These are phyloP conservation scores for Cyrtorhinus lividipennis DNA, from an alignment of 1,140 invertebrate species.

Conservation along the genomic window DNA sequence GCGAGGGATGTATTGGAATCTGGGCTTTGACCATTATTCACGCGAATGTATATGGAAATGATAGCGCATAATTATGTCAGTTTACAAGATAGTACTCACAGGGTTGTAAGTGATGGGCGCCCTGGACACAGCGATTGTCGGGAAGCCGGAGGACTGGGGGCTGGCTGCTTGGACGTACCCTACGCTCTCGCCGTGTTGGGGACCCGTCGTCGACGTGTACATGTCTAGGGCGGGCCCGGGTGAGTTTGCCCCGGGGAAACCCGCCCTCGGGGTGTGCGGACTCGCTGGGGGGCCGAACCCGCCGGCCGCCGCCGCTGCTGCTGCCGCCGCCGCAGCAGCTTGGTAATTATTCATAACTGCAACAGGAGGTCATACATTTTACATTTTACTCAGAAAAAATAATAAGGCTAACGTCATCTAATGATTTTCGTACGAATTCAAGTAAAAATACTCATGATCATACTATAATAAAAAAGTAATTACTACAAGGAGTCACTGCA, in stretches of 20 bases:
- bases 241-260: constrained; percentile 55
- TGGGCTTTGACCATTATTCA: too few species aligned
- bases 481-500: too few species aligned
- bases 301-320: constrained; percentile 49
- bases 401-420: too few species aligned
- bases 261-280: constrained; percentile 36
- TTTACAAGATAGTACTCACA: too few species aligned
- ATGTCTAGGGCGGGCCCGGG: constrained; percentile 69
- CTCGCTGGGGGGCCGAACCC: constrained; percentile 58
- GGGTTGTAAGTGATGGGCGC: constrained; percentile 78
- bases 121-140: constrained; percentile 75
- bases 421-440: too few species aligned
- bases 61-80: too few species aligned
- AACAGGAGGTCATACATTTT: too few species aligned
- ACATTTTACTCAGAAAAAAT: too few species aligned
- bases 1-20: too few species aligned
- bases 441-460: too few species aligned
- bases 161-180: constrained; percentile 83
- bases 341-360: constrained; percentile 93
- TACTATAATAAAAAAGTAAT: too few species aligned
- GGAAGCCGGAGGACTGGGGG: constrained; percentile 74
- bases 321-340: constrained; percentile 39
- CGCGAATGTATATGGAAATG: too few species aligned
- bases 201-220: constrained; percentile 60
- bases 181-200: constrained; percentile 47